Evolutionary conservation across 2,797 vertebrate species (phyloP), one percentile per base, ranked within the genome.

Genomic region (Natrix natrix): DNA sequence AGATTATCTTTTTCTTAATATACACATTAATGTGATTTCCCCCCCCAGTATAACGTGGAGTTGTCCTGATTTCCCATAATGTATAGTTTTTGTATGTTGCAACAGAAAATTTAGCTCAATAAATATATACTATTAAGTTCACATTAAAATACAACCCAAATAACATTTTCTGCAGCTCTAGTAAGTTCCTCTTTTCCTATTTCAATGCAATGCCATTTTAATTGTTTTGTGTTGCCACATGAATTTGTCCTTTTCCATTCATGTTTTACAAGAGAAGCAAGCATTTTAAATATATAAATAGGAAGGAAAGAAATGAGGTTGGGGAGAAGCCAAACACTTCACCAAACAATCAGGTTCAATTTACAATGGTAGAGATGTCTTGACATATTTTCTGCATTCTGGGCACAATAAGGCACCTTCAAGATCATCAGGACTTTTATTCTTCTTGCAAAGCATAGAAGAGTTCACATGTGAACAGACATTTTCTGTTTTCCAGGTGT

Each of bases 371-470:
- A 96, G 48, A 26, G 26, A 87, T 87, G 26, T 54, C 86, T 55
- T 83, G 74, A 83, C 74, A 83, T 48, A 83, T 48, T 83, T 83
- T 48, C 43, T 48, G 37, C 37, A 48, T 83, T 83, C 74, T 61
- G 88, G 32, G 28, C 37, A 89, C 57, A 89, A 61, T 89, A 48
- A 96, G 94, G 94, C 93, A 86, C 86, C 94, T 96, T 95, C 95
- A 95, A 96, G 94, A 96, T 96, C 96, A 89, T 61, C 87, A 94
- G 90, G 22, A 91, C 94, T 92, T 96, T 96, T 95, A 93, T 95
- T 96, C 95, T 94, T 94, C 55, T 89, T 94, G 88, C 93, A 96
- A 95, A 95, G 91, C 94, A 93, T 63, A 93, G 93, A 91, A 95
- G 94, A 87, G 92, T 95, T 97, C 93, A 78, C 90, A 83, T 89